phyloP scores from a whole-genome alignment of 1,140 invertebrate genomes.

The Euschistus heros region DNA sequence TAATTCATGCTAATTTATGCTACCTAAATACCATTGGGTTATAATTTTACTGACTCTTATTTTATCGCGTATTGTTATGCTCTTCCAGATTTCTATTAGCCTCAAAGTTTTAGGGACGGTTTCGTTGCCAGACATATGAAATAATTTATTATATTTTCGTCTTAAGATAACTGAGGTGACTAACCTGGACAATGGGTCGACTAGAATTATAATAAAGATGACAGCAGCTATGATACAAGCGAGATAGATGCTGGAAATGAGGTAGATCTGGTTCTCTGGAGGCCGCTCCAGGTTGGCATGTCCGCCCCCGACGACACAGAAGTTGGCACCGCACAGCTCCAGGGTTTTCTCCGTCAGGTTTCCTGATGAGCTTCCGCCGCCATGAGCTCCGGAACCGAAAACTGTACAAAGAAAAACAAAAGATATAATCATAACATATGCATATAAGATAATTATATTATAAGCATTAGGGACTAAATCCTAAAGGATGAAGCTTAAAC shows the following conservation, averaged over 20 bases:
- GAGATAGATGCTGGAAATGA: conserved; percentile 80
- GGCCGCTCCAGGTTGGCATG: conserved; percentile 59
- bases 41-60: too few relatives aligned
- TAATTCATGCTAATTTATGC: too few relatives aligned
- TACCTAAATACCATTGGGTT: too few relatives aligned
- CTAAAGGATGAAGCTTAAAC: too few relatives aligned
- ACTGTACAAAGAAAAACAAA: conserved; percentile 42
- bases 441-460: too few relatives aligned
- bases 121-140: too few relatives aligned
- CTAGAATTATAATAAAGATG: conserved; percentile 70
- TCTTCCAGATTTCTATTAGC: too few relatives aligned
- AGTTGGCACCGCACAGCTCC: conserved; percentile 67
- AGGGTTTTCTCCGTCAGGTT: conserved; percentile 43
- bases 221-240: conserved; percentile 74
- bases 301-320: conserved; percentile 52
- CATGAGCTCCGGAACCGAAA: conserved; percentile 62
- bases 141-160: too few relatives aligned
- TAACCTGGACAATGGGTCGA: conserved; percentile 80
- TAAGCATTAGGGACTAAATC: too few relatives aligned
- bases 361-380: conserved; percentile 39
- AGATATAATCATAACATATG: too few relatives aligned
- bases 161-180: conserved; percentile 11
- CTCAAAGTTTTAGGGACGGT: too few relatives aligned
- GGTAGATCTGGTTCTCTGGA: conserved; percentile 71
- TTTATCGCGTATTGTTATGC: too few relatives aligned